Evolutionary conservation across 2,113 vertebrate species (phyloP).

Genomic region (Phoenicopterus ruber): DNA sequence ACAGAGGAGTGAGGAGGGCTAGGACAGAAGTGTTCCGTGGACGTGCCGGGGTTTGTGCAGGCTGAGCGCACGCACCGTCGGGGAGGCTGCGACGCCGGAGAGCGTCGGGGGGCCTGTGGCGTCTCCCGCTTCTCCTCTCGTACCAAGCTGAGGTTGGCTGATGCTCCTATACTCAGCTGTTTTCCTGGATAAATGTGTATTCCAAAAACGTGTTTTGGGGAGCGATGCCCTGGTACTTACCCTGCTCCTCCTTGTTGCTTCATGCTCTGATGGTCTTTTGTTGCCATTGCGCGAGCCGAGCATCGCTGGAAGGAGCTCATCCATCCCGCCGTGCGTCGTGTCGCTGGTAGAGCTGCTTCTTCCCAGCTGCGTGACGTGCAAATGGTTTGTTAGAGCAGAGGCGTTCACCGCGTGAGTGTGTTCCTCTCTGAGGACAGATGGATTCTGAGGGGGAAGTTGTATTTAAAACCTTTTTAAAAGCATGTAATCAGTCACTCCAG

Average conservation of each 20-base stretch:
- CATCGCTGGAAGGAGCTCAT: too few species aligned
- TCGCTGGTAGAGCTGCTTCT: too few species aligned
- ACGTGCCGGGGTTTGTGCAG: background rate
- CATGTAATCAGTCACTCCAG: background rate
- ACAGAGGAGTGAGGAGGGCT: fast-evolving
- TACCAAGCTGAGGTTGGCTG: background rate
- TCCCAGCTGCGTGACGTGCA: background rate
- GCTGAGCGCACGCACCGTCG: fast-evolving
- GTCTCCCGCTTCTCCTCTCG: background rate
- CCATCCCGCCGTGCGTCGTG: too few species aligned
- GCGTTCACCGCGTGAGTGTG: background rate
- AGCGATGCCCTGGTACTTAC: background rate
- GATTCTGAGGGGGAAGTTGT: background rate
- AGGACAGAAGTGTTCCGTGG: fast-evolving
- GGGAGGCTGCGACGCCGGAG: background rate
- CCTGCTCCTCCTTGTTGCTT: background rate
- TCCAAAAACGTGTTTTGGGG: background rate
- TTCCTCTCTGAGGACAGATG: background rate
- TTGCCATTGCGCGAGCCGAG: background rate
- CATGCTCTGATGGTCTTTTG: too few species aligned
- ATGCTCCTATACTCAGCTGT: too few species aligned
- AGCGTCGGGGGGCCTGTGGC: background rate
- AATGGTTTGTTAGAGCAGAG: background rate
- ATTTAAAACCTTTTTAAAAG: background rate
- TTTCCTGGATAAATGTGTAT: background rate